Evolutionary conservation across 2,888 invertebrate genomes (phyloP).

Genomic region (Conus canariensis): DNA sequence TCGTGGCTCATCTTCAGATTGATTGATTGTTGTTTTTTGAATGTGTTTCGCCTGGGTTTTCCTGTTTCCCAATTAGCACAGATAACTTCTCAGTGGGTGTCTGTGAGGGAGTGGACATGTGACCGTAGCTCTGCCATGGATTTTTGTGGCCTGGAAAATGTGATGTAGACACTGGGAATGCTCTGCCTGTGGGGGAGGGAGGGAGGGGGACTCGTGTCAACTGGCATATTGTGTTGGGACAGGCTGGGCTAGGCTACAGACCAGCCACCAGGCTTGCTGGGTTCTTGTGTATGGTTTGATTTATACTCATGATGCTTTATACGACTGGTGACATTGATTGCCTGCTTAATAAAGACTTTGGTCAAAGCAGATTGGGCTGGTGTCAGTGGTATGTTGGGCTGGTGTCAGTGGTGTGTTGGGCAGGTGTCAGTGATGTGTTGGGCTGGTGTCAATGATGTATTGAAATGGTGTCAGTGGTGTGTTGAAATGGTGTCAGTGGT

Average conservation of each 20-base stretch:
- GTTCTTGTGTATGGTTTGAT: background rate
- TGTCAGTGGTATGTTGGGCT: too few species aligned
- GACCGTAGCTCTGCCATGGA: too few species aligned
- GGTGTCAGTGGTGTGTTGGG: too few species aligned
- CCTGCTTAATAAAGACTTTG: slow-evolving; percentile 10
- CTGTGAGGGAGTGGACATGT: too few species aligned
- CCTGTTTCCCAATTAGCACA: too few species aligned
- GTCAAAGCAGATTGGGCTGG: background rate
- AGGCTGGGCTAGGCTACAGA: background rate
- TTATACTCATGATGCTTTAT: slow-evolving; percentile 9
- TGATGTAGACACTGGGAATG: background rate
- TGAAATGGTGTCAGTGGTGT: too few species aligned
- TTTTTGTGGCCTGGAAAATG: too few species aligned
- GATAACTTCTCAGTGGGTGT: too few species aligned
- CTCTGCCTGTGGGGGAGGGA: background rate
- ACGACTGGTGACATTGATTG: slow-evolving; percentile 5
- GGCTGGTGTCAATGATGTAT: background rate
- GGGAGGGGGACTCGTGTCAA: background rate
- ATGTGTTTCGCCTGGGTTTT: too few species aligned
- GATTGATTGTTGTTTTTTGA: too few species aligned
- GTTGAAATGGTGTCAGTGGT: too few species aligned
- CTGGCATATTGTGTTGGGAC: background rate
- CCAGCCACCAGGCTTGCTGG: background rate
- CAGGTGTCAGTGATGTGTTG: background rate
- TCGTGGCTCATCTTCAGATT: too few species aligned